Evolutionary conservation across 1,140 invertebrate species (phyloP), one percentile per base, ranked within the genome.

Genomic region (Bacillus rossius): DNA sequence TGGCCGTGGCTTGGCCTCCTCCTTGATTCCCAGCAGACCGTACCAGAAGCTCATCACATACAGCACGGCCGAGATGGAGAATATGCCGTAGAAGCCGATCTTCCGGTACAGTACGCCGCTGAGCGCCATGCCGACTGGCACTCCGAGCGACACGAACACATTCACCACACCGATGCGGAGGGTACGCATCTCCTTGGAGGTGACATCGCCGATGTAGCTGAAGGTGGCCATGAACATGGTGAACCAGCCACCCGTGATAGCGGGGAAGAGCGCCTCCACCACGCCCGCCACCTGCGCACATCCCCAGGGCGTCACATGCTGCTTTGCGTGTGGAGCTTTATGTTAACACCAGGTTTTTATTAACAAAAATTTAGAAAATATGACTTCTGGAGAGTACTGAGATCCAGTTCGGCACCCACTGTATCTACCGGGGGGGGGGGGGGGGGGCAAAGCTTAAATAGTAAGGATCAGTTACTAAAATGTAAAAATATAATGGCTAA

Each of bases 211-310:
- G 40, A 95, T 88, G 65, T 93, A 94, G 69, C 91, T 93, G 70
- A 94, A 94, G 29, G 90, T 84, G 13, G 88, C 88, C 86, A 94
- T 92, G 61, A 93, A 85, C 83, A 93, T 88, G 16, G 89, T 90
- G 64, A 92, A 89, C 84, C 87, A 91, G 2, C 91, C 91, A 1
- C 89, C 89, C 5, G 88, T 87, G 0, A 94, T 65, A 0, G 86
- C 86, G 1, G 88, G 88, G 69, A 89, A 89, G 34, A 91, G 75
- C 1, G 85, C 84, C 71, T 91, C 88, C 3, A 86, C 56, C 2
- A 59, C 75, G 0, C 86, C 87, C 3, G 85, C 84, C 0, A 81
- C 29, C 29, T 34, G 29, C 29, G 10, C n/a, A n/a, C n/a, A n/a
- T n/a, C n/a, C n/a, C n/a, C n/a, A n/a, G n/a, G n/a, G n/a, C n/a